Evolutionary conservation across 2,888 invertebrate genomes (phyloP), one percentile per base, ranked within the genome.

Genomic region (Ormyrus labotus): DNA sequence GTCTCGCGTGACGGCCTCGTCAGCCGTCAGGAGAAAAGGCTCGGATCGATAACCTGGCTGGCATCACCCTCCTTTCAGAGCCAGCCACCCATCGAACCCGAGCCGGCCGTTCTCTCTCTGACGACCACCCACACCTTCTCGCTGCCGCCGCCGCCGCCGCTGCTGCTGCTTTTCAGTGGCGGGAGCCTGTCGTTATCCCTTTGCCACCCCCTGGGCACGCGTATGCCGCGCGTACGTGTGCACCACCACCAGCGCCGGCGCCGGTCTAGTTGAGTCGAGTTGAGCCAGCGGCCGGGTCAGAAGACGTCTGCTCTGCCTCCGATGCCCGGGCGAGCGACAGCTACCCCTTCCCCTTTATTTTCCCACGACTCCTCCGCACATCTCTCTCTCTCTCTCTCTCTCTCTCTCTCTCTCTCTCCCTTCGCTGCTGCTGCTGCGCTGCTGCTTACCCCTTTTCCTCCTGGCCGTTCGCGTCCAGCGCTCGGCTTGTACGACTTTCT

Each of bases 1-100:
- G 90, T 90, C 90, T 90, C 88, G 90, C 90, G 90, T 90, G 90
- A 90, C 90, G 90, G 90, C 89, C 88, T 90, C 90, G 90, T 90
- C 90, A 90, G 90, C 89, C 90, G 90, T 90, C 90, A 90, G 72
- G 65, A 75, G 75, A 72, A 65, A 76, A 84, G 83, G 50, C 61
- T 34, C 86, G 90, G 90, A 90, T 90, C 90, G 90, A 90, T 90
- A 90, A 80, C 75, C 67, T 71, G 70, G 63, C 51, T 48, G 78
- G 34, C 80, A 65, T 76, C 80, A 76, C 77, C 81, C 81, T 81
- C 71, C 72, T 72, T 77, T 73, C 63, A 69, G 63, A 61, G 53
- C 9, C 57, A 64, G 70, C 74, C 75, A 76, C 51, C 80, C 67
- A 76, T 80, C 75, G 71, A 80, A 75, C 71, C 65, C 67, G 70